Evolutionary conservation across 2,888 invertebrate species (phyloP).

Genomic region (Apotomis turbidana): DNA sequence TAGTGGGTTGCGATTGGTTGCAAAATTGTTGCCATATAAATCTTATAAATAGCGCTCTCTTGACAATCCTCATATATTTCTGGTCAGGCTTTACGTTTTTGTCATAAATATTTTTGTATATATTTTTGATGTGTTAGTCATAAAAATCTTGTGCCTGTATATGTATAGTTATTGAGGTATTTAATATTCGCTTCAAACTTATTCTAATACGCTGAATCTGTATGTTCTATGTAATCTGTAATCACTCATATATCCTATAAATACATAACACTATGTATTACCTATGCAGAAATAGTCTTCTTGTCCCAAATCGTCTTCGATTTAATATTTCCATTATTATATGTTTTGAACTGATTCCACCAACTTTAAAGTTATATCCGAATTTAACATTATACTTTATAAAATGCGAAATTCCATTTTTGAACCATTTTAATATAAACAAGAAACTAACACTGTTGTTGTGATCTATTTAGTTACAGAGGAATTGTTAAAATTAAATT

Average conservation of each 20-base stretch:
- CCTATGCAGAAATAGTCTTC: background rate
- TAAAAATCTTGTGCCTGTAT: slow-evolving; percentile 63
- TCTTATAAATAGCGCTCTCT: too few relatives aligned
- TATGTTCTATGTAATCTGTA: slow-evolving; percentile 44
- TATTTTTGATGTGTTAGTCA: slow-evolving; percentile 59
- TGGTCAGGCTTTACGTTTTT: slow-evolving; percentile 44
- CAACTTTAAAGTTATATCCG: background rate
- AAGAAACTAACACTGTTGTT: slow-evolving; percentile 62
- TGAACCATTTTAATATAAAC: slow-evolving; percentile 36
- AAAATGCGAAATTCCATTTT: slow-evolving; percentile 23
- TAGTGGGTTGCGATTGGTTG: too few relatives aligned
- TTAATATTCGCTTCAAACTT: slow-evolving; percentile 48
- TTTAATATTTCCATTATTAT: background rate
- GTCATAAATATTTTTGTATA: slow-evolving; percentile 49
- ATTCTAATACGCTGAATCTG: slow-evolving; percentile 43
- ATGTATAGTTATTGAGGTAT: slow-evolving; percentile 53
- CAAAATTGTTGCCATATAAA: too few relatives aligned
- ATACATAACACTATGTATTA: background rate
- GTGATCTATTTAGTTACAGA: slow-evolving; percentile 66
- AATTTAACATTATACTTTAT: background rate
- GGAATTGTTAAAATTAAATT: slow-evolving; percentile 79
- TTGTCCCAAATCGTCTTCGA: background rate
- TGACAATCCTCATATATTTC: too few relatives aligned
- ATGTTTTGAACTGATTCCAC: background rate
- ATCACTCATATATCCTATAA: slow-evolving; percentile 27